phyloP scores from a whole-genome alignment of 2,888 invertebrate genomes.

The Caenorhabditis sp. region DNA sequence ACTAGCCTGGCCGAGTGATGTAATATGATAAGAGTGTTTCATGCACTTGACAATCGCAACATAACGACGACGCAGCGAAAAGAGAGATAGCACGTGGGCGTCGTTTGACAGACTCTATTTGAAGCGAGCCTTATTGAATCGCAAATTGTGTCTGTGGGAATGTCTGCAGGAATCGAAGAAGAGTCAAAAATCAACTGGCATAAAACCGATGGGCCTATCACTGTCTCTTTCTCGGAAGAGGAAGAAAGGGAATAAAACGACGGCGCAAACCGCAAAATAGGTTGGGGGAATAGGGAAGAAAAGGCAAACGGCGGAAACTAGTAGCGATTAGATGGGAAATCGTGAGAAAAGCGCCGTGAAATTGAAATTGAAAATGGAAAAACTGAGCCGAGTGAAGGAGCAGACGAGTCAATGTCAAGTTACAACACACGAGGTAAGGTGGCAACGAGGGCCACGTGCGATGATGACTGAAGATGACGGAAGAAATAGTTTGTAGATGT shows the following conservation, averaged over 20 bases:
- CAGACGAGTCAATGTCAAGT: conserved; percentile 20
- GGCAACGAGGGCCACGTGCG: conserved; percentile 31
- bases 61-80: conserved; percentile 4
- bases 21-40: conserved; percentile 60
- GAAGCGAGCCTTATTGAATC: background rate
- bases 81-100: conserved; percentile 30
- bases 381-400: background rate
- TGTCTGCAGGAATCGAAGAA: background rate
- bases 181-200: conserved; percentile 25
- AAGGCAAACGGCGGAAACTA: background rate
- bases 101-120: background rate
- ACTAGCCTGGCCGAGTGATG: conserved; percentile 46
- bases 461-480: conserved; percentile 48
- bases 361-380: background rate
- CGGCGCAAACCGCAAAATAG: background rate
- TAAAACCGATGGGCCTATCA: conserved; percentile 18
- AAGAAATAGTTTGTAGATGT: conserved; percentile 48
- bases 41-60: conserved; percentile 23
- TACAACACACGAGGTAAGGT: conserved; percentile 28
- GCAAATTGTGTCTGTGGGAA: background rate
- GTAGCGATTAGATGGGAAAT: background rate
- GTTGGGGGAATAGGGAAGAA: background rate
- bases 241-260: background rate
- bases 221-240: background rate
- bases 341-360: background rate